Base-by-base conservation (phyloP, 2,113 vertebrate species). In the Pavo muticus region DNA sequence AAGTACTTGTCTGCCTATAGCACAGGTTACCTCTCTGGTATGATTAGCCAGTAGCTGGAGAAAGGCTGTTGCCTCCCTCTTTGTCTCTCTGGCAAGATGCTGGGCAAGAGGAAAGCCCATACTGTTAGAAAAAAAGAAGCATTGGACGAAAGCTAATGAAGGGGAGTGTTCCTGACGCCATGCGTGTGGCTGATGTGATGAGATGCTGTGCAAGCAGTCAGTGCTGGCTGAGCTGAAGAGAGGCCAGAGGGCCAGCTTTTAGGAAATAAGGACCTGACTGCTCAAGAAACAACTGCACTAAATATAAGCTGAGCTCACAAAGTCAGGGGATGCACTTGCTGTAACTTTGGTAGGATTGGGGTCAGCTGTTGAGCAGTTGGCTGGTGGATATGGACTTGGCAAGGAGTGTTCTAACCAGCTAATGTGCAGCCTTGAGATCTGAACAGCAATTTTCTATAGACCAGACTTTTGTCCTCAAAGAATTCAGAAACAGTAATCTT, bases 361-460 rank as follows among this genome's bases (percentile, higher is more conserved):
- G 20, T 87, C 73, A 72, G 50, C 44, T 52, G 78, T 76, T 0
- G 0, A 52, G 68, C 25, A 86, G 68, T 35, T 79, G 57, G 32
- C 39, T 40, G 71, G 35, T 29, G 44, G 37, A 12, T 44, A 42
- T 24, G 75, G 82, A 40, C 30, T 67, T 79, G n/a, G 56, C 39
- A 68, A 11, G 8, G 1, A 47, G 56, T 39, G 10, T 84, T 93
- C 29, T 32, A 50, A 42, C 64, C 64, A 50, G 21, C 60, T 32
- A 64, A 15, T 59, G 17, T 24, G 20, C 39, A 89, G 70, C 44
- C 47, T 73, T 73, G 63, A 92, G 70, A 54, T 78, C 77, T 87
- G 71, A 79, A 79, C 82, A 80, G 48, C 78, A 39, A 18, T 63
- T 29, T 47, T 74, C 78, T 92, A 8, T 67, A 90, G 91, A 20